phyloP scores from a whole-genome alignment of 2,888 invertebrate species.

The Palloptera scutellata region DNA sequence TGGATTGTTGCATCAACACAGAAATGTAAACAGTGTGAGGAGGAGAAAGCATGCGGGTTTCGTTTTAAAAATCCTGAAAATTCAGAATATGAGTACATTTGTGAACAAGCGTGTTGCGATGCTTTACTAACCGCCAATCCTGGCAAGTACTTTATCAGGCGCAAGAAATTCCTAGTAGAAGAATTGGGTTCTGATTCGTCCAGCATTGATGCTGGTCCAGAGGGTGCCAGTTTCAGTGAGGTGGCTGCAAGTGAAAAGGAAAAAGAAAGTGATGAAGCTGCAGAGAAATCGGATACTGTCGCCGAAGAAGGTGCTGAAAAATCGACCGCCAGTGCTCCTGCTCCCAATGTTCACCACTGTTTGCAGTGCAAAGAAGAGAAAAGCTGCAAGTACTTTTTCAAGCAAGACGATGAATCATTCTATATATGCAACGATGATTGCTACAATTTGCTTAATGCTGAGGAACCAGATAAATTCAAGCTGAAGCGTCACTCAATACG shows the following conservation, averaged over 20 bases:
- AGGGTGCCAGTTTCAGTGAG: background rate
- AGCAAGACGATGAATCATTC: conserved; percentile 66
- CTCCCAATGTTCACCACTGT: conserved; percentile 58
- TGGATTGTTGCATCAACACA: conserved; percentile 54
- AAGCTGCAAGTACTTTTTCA: conserved; percentile 65
- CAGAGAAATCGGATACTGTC: background rate
- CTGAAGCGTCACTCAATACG: conserved; percentile 61
- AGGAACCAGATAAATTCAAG: conserved; percentile 64
- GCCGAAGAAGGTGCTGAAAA: conserved; percentile 6
- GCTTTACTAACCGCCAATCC: conserved; percentile 67
- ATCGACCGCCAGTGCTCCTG: conserved; percentile 37
- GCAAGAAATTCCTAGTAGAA: conserved; percentile 67
- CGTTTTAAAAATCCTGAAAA: conserved; percentile 63
- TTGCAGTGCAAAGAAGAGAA: conserved; percentile 66
- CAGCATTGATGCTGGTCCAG: background rate
- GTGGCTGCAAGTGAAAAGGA: conserved; percentile 8
- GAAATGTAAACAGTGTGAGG: conserved; percentile 54
- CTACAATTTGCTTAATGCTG: conserved; percentile 65
- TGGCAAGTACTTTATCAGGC: conserved; percentile 68
- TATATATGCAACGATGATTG: conserved; percentile 70
- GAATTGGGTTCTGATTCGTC: conserved; percentile 54
- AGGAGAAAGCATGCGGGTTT: conserved; percentile 55
- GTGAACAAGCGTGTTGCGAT: conserved; percentile 66
- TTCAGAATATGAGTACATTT: conserved; percentile 67
- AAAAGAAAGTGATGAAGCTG: conserved; percentile 13